Conservation (phyloP, 1,140 invertebrate species). For the Protaetia brevitarsis region DNA sequence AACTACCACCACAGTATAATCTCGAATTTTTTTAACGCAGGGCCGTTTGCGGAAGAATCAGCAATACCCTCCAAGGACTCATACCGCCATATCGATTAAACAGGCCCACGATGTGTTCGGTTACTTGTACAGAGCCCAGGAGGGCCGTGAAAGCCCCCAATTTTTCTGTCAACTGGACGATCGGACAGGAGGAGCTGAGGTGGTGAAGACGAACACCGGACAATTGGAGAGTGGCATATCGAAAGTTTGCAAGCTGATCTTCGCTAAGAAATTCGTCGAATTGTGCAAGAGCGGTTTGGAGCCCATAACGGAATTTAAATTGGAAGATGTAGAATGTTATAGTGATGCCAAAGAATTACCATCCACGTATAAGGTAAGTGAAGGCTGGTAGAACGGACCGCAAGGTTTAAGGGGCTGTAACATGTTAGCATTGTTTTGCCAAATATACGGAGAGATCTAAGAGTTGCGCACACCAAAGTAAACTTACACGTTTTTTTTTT, state of each 20-base stretch:
- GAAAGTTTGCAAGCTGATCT: conserved; percentile 68
- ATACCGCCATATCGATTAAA: conserved; percentile 78
- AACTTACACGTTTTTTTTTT: no score
- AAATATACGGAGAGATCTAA: no score
- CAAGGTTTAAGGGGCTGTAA: no score
- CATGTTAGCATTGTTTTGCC: no score
- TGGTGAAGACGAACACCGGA: conserved; percentile 79
- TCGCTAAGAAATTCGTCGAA: conserved; percentile 44
- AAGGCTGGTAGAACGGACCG: no score
- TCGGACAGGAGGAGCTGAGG: conserved; percentile 63
- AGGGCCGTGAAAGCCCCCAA: conserved; percentile 85
- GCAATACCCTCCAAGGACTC: conserved; percentile 68
- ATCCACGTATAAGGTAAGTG: conserved; percentile 51
- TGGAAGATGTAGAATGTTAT: conserved; percentile 42
- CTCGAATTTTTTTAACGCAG: conserved; percentile 46
- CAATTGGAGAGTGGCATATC: conserved; percentile 62
- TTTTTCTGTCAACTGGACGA: conserved; percentile 83
- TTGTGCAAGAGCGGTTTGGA: conserved; percentile 22
- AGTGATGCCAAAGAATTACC: conserved; percentile 51
- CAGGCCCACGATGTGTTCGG: conserved; percentile 72
- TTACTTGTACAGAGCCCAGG: conserved; percentile 75
- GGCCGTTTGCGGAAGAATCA: conserved; percentile 79
- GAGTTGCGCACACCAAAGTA: no score
- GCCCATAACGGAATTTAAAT: conserved; percentile 27
- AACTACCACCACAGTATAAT: background rate